Percentiles rank a stretch among this genome's conserved stretches.
These are phyloP conservation scores for Maniola hyperantus DNA, from an alignment of 2,888 invertebrate genomes.

Conservation along the genomic window DNA sequence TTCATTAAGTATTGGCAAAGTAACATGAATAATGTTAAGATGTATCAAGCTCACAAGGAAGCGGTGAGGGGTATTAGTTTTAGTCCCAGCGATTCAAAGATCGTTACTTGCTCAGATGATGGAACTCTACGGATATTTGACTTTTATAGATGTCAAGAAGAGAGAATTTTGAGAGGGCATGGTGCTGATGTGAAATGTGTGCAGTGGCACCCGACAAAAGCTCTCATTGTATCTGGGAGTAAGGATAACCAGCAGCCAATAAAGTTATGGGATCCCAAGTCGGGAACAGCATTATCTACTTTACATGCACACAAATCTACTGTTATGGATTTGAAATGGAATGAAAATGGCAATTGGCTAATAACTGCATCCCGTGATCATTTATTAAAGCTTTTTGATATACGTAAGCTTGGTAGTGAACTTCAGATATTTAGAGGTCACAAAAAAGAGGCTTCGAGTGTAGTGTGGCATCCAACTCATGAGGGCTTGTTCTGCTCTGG, in stretches of 20 bases:
- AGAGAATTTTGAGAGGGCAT: conserved; percentile 96
- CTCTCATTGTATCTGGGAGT: conserved; percentile 98
- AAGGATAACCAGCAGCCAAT: conserved; percentile 99
- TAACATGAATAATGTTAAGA: conserved; percentile 99
- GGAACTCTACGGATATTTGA: conserved; percentile 99
- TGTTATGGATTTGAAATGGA: conserved; percentile 99
- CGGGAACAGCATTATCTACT: conserved; percentile 96
- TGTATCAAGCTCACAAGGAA: conserved; percentile 99
- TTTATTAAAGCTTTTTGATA: conserved; percentile 97
- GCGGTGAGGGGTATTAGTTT: conserved; percentile 99
- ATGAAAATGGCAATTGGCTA: conserved; percentile 99
- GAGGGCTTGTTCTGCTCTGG: conserved; percentile 99
- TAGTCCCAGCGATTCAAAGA: conserved; percentile 99
- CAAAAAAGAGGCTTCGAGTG: conserved; percentile 98
- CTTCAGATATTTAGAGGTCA: conserved; percentile 99
- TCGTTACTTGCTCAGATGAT: conserved; percentile 99
- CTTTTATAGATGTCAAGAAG: conserved; percentile 98
- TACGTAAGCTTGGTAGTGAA: conserved; percentile 97
- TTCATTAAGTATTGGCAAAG: conserved; percentile 99
- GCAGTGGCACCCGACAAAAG: conserved; percentile 99
- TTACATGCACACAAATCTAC: conserved; percentile 99
- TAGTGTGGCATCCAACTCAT: conserved; percentile 99
- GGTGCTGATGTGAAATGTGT: conserved; percentile 99
- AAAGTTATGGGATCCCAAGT: conserved; percentile 99
- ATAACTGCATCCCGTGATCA: conserved; percentile 99